phyloP scores from a whole-genome alignment of 2,113 vertebrate species.

The Alectura lathami region DNA sequence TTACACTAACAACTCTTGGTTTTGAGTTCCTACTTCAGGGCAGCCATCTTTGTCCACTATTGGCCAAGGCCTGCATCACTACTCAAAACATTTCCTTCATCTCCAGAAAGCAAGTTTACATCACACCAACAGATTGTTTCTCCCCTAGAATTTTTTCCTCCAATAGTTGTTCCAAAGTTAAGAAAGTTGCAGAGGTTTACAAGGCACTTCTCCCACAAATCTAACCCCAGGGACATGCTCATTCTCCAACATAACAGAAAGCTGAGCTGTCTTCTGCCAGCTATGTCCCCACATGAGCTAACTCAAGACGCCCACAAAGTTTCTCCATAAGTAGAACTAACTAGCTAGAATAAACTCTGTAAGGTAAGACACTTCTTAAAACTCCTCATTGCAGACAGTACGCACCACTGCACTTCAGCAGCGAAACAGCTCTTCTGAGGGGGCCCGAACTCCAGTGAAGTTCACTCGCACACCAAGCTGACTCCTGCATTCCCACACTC shows the following conservation, averaged over 20 bases:
- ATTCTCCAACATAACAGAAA: constrained; percentile 74
- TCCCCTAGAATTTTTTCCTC: constrained; percentile 77
- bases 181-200: constrained; percentile 77
- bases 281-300: constrained; percentile 74
- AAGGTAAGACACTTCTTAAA: neutral
- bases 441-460: neutral
- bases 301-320: constrained; percentile 59
- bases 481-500: neutral
- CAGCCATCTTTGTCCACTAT: neutral
- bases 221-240: neutral
- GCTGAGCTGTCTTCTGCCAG: constrained; percentile 51
- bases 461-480: neutral
- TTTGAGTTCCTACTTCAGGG: neutral
- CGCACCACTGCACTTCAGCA: accelerated
- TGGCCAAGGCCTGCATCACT: neutral
- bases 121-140: constrained; percentile 30
- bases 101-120: neutral
- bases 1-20: neutral
- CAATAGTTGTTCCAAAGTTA: constrained; percentile 61
- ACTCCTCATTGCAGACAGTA: neutral
- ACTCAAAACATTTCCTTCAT: neutral
- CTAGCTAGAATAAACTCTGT: neutral
- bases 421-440: neutral
- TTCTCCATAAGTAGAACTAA: neutral
- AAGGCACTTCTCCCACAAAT: constrained; percentile 36